phyloP scores from a whole-genome alignment of 1,140 invertebrate species.

The Nautilus pompilius region DNA sequence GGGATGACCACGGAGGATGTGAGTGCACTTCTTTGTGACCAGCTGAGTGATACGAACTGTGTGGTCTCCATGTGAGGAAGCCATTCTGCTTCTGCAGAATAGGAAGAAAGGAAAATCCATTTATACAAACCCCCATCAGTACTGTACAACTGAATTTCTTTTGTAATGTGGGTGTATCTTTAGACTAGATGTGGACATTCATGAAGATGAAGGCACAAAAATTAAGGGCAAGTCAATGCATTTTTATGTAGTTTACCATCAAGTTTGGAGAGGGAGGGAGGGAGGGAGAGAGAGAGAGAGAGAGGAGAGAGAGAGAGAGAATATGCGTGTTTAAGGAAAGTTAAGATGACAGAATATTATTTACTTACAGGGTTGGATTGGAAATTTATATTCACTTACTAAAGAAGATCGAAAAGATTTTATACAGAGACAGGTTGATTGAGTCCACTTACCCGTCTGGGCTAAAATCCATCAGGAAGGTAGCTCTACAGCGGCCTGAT shows the following conservation, averaged over 20 bases:
- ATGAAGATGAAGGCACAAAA: not conserved
- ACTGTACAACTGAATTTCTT: not conserved
- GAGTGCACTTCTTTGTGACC: constrained; percentile 72
- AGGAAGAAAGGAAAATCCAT: not conserved
- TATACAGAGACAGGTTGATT: not conserved
- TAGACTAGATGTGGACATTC: not conserved
- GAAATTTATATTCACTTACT: not conserved
- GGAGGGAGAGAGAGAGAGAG: not conserved
- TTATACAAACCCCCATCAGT: not conserved
- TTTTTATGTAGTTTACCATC: not conserved
- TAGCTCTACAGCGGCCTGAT: constrained; percentile 71
- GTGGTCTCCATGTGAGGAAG: constrained; percentile 88
- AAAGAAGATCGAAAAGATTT: not conserved
- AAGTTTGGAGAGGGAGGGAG: not conserved
- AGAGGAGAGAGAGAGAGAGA: not conserved
- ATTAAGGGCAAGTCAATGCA: not conserved
- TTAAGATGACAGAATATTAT: not conserved
- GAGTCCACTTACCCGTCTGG: constrained; percentile 68
- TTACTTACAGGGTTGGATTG: not conserved
- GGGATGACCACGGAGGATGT: constrained; percentile 77
- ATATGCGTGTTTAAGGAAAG: not conserved
- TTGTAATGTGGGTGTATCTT: not conserved
- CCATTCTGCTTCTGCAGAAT: constrained; percentile 71
- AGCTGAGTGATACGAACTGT: constrained; percentile 86
- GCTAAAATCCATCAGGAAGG: constrained; percentile 83